Conservation (phyloP, 2,888 invertebrate species). For the Nowickia ferox region DNA sequence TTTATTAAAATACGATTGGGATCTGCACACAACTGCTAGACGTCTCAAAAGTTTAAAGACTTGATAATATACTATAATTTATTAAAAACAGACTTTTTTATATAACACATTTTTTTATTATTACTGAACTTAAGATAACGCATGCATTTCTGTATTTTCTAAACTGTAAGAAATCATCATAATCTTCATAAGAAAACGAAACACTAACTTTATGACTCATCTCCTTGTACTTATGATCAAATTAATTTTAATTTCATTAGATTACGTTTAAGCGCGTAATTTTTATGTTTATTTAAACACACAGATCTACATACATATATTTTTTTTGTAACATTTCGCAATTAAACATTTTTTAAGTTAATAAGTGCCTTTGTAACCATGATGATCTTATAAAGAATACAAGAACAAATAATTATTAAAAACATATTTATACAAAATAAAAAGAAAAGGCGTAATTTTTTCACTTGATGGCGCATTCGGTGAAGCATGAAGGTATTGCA, state of each 20-base stretch:
- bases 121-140: constrained; percentile 37
- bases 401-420: constrained; percentile 43
- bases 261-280: constrained; percentile 40
- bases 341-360: constrained; percentile 38
- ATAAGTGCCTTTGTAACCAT: constrained; percentile 70
- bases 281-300: constrained; percentile 4
- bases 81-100: constrained; percentile 16
- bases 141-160: constrained; percentile 62
- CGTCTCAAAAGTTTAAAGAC: constrained; percentile 77
- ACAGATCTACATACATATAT: background rate
- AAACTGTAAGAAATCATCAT: constrained; percentile 20
- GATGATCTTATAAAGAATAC: constrained; percentile 68
- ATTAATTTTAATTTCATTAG: constrained; percentile 65
- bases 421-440: constrained; percentile 39
- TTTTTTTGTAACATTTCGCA: constrained; percentile 32
- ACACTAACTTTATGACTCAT: constrained; percentile 31
- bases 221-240: constrained; percentile 70
- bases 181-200: constrained; percentile 9
- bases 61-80: constrained; percentile 36
- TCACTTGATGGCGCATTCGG: background rate
- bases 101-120: constrained; percentile 10
- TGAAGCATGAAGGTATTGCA: too few species aligned
- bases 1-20: constrained; percentile 82
- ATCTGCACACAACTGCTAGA: constrained; percentile 81
- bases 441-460: background rate